Percentiles rank a stretch among this genome's conserved stretches.
Conservation (phyloP, 2,797 vertebrate species). For the Decapterus maruadsi region DNA sequence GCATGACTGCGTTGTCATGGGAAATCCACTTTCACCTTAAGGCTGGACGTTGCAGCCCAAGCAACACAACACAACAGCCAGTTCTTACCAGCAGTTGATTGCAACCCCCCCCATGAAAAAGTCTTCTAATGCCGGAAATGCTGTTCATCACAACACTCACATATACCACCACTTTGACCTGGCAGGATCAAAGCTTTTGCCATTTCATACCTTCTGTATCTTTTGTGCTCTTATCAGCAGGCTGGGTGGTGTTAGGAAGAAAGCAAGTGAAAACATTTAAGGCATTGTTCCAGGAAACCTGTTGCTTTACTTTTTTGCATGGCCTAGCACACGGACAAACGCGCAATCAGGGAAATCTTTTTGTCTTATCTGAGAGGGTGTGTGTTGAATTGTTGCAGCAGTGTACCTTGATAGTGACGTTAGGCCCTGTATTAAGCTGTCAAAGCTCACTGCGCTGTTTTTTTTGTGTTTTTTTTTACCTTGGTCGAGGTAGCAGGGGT, state of each 20-base stretch:
- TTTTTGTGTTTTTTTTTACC: constrained; percentile 70
- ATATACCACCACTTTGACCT: background rate
- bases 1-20: constrained; percentile 10
- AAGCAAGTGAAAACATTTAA: constrained; percentile 39
- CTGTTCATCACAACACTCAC: background rate
- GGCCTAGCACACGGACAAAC: background rate
- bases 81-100: constrained; percentile 9
- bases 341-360: background rate
- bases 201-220: background rate
- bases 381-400: background rate
- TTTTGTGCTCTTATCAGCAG: constrained; percentile 48
- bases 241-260: constrained; percentile 8
- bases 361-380: background rate
- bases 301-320: constrained; percentile 1
- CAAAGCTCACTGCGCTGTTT: background rate
- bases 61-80: background rate
- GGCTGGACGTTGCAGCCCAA: constrained; percentile 10
- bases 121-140: background rate
- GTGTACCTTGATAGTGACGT: constrained; percentile 2
- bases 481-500: constrained; percentile 72
- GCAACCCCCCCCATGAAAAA: background rate
- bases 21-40: constrained; percentile 21
- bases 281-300: constrained; percentile 32
- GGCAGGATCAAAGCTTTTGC: background rate
- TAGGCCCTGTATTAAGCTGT: background rate